Evolutionary conservation across 2,888 invertebrate genomes (phyloP).

Genomic region (Girardia tigrina): DNA sequence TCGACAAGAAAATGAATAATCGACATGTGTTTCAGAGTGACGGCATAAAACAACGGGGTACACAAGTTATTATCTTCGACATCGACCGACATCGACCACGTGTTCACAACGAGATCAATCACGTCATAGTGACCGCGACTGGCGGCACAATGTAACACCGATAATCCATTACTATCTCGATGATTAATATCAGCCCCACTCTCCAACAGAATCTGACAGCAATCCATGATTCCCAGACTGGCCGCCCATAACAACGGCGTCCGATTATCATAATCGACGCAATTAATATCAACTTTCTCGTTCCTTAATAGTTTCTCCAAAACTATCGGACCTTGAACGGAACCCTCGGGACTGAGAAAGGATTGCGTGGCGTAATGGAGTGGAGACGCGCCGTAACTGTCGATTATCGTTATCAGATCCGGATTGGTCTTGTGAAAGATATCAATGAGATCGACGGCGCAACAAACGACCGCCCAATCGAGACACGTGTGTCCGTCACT

Average conservation of each 20-base stretch:
- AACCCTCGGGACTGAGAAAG: constrained; percentile 55
- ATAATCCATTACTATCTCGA: constrained; percentile 77
- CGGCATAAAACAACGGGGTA: constrained; percentile 86
- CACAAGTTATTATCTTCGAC: constrained; percentile 81
- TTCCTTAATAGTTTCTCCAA: constrained; percentile 62
- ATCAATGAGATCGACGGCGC: constrained; percentile 73
- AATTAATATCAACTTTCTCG: constrained; percentile 64
- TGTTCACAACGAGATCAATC: constrained; percentile 64
- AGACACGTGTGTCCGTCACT: constrained; percentile 84
- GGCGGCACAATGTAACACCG: constrained; percentile 89
- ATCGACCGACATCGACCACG: constrained; percentile 66
- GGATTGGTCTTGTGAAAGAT: constrained; percentile 70
- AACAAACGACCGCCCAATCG: constrained; percentile 92
- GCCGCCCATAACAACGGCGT: constrained; percentile 93
- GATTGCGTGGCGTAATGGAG: constrained; percentile 93
- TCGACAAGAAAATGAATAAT: constrained; percentile 75
- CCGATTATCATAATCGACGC: constrained; percentile 75
- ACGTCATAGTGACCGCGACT: constrained; percentile 85
- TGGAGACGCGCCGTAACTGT: constrained; percentile 83
- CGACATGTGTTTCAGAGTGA: constrained; percentile 83
- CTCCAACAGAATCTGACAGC: constrained; percentile 71
- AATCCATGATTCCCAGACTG: constrained; percentile 81
- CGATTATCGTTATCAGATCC: constrained; percentile 65
- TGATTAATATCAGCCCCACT: constrained; percentile 70
- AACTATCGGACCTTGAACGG: constrained; percentile 50